These are phyloP conservation scores for Gonocerus acuteangulatus DNA, from an alignment of 2,888 invertebrate species.

Conservation along the genomic window DNA sequence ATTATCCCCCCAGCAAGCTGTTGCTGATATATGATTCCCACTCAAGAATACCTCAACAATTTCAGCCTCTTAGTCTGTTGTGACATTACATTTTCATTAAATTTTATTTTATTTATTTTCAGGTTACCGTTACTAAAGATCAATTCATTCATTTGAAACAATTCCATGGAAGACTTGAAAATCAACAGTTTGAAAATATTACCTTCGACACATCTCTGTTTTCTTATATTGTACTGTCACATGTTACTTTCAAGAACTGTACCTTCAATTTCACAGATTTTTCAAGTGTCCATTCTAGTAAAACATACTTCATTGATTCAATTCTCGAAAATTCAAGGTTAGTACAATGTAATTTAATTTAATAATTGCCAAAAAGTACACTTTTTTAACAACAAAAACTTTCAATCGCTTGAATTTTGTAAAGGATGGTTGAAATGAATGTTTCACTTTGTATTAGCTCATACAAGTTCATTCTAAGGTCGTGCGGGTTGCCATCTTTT, in stretches of 20 bases:
- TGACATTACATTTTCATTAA: no score
- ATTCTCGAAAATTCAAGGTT: constrained; percentile 27
- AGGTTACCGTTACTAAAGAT: constrained; percentile 17
- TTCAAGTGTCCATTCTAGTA: constrained; percentile 27
- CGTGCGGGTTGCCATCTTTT: no score
- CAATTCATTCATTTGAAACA: neutral
- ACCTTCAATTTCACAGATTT: constrained; percentile 6
- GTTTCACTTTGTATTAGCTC: no score
- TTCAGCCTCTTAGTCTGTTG: no score
- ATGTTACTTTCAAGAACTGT: constrained; percentile 30
- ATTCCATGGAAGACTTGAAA: constrained; percentile 22
- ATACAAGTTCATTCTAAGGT: no score
- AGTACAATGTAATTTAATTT: neutral
- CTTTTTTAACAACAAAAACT: no score
- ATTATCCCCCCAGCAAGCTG: no score
- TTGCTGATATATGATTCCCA: no score
- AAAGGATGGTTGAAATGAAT: no score
- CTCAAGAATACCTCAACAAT: no score
- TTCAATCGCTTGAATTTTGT: no score
- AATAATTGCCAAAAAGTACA: no score
- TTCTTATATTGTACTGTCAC: constrained; percentile 27
- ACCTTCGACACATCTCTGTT: constrained; percentile 28
- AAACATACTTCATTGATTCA: constrained; percentile 30
- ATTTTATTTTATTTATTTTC: constrained; percentile 7
- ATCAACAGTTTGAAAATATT: constrained; percentile 25